phyloP scores from a whole-genome alignment of 2,113 vertebrate species.

The Sebastes fasciatus region DNA sequence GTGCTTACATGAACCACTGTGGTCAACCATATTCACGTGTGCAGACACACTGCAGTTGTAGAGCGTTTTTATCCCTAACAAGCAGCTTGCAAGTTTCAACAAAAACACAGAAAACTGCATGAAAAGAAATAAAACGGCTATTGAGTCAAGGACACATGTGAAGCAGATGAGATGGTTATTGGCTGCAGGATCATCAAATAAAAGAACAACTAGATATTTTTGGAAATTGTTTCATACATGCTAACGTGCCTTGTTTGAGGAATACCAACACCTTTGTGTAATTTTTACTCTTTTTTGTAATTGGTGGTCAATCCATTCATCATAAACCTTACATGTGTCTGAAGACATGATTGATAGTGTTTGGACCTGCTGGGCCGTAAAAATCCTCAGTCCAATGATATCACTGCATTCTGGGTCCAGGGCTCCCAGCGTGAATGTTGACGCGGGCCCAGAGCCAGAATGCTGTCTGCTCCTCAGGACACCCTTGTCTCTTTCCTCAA shows the following conservation, averaged over 20 bases:
- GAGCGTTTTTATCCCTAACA: constrained; percentile 30
- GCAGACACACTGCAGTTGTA: constrained; percentile 28
- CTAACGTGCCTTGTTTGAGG: constrained; percentile 3
- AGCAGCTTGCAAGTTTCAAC: constrained; percentile 33
- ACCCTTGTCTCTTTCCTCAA: constrained; percentile 58
- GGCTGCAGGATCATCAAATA: constrained; percentile 7
- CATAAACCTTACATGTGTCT: constrained; percentile 51
- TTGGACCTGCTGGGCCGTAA: constrained; percentile 62
- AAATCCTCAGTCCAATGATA: constrained; percentile 71
- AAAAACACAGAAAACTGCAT: constrained; percentile 43
- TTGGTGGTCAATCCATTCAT: constrained; percentile 22
- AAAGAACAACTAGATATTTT: constrained; percentile 1
- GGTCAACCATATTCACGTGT: constrained; percentile 59
- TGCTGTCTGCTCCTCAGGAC: constrained; percentile 58
- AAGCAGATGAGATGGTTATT: constrained; percentile 10
- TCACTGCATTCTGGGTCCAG: constrained; percentile 61
- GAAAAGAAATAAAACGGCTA: background rate
- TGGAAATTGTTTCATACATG: background rate
- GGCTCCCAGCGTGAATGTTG: constrained; percentile 68
- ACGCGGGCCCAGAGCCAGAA: constrained; percentile 73
- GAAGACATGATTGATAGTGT: constrained; percentile 71
- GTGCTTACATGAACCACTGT: constrained; percentile 54
- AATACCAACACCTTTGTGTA: constrained; percentile 18
- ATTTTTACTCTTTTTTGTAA: constrained; percentile 17
- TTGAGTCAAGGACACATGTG: constrained; percentile 6